These are phyloP conservation scores for Holcopasites calliopsidis DNA, from an alignment of 1,140 invertebrate species.

Conservation along the genomic window DNA sequence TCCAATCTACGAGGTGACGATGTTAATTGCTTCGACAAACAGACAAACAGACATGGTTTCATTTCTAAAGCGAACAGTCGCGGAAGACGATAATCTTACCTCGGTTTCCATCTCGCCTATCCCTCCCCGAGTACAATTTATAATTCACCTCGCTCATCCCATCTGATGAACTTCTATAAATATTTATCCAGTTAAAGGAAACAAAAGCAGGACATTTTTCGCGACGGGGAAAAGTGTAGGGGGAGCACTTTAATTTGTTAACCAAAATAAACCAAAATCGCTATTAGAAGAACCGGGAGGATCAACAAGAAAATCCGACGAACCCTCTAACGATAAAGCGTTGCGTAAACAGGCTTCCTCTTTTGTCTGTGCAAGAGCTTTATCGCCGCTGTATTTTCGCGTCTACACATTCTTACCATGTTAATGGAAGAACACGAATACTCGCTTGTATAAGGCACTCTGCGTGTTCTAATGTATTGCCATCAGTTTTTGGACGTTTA, in stretches of 20 bases:
- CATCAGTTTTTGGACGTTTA: too few species aligned
- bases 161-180: constrained; percentile 23
- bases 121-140: not conserved
- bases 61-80: constrained; percentile 41
- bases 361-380: constrained; percentile 50
- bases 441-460: constrained; percentile 18
- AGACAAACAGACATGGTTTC: constrained; percentile 66
- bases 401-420: constrained; percentile 32
- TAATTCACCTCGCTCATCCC: not conserved
- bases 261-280: constrained; percentile 68
- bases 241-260: constrained; percentile 66
- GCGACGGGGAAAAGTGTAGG: not conserved
- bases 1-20: constrained; percentile 58
- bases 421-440: constrained; percentile 59
- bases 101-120: not conserved
- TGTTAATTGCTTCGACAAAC: constrained; percentile 67
- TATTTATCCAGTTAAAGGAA: constrained; percentile 31
- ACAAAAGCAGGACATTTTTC: constrained; percentile 30
- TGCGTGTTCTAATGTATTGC: not conserved
- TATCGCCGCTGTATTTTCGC: constrained; percentile 35
- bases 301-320: constrained; percentile 67
- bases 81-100: constrained; percentile 40
- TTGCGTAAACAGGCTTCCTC: constrained; percentile 65
- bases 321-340: constrained; percentile 65
- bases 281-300: constrained; percentile 65